phyloP scores from a whole-genome alignment of 2,888 invertebrate species.

The Gastracanthus pulcherrimus region DNA sequence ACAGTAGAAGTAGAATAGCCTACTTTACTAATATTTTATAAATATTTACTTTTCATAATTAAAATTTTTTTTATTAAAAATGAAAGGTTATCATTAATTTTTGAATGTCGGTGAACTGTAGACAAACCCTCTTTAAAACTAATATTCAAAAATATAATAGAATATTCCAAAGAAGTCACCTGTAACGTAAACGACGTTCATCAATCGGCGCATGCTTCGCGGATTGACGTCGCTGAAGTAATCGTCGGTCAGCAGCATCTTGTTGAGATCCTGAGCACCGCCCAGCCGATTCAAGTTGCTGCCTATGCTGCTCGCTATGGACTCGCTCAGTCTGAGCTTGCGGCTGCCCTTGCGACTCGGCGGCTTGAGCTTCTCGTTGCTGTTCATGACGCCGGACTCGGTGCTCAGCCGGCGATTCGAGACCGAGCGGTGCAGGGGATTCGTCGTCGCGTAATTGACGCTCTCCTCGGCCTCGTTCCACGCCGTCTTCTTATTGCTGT shows the following conservation, averaged over 20 bases:
- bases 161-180: slow-evolving; percentile 82
- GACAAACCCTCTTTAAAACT: no score
- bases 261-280: slow-evolving; percentile 86
- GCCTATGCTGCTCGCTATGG: slow-evolving; percentile 93
- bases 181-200: slow-evolving; percentile 98
- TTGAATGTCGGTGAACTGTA: no score
- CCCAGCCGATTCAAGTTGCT: slow-evolving; percentile 90
- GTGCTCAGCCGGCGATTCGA: slow-evolving; percentile 88
- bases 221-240: slow-evolving; percentile 99
- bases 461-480: slow-evolving; percentile 81
- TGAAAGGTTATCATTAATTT: no score
- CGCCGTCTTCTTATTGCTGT: slow-evolving; percentile 68
- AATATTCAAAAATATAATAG: no score
- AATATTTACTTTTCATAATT: no score
- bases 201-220: slow-evolving; percentile 94
- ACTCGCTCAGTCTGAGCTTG: slow-evolving; percentile 90
- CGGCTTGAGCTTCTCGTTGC: slow-evolving; percentile 87
- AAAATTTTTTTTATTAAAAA: no score
- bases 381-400: slow-evolving; percentile 89
- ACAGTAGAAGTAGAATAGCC: no score
- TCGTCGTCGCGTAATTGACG: slow-evolving; percentile 76
- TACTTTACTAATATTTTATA: no score
- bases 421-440: slow-evolving; percentile 79
- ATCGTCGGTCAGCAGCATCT: slow-evolving; percentile 96
- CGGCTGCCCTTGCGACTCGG: slow-evolving; percentile 82